phyloP scores from a whole-genome alignment of 2,113 vertebrate genomes.

The Potamarius usumacintae region DNA sequence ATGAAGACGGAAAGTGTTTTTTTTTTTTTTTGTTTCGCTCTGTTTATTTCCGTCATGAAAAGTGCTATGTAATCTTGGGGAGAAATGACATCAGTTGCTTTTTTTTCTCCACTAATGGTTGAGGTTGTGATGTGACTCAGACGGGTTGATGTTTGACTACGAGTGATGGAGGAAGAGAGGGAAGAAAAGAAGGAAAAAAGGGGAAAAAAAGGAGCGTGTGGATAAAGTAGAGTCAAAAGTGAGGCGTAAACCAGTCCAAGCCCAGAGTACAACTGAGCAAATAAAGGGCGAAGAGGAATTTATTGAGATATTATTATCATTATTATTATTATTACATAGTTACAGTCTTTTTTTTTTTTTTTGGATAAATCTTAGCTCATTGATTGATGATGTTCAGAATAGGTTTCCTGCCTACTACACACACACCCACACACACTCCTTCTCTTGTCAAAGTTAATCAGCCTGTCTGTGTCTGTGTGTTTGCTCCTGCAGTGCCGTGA shows the following conservation, averaged over 20 bases:
- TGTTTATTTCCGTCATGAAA: slow-evolving; percentile 4
- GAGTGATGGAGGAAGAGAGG: not conserved
- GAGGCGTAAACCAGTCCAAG: not conserved
- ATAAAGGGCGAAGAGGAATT: no score
- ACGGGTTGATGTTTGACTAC: not conserved
- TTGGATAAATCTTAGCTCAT: not conserved
- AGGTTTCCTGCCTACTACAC: not conserved
- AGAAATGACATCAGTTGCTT: slow-evolving; percentile 3
- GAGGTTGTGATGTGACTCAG: slow-evolving; percentile 8
- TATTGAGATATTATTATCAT: not conserved
- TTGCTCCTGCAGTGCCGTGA: slow-evolving; percentile 61
- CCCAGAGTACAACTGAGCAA: no score
- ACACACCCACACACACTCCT: not conserved
- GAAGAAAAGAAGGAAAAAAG: not conserved
- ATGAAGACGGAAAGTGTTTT: not conserved
- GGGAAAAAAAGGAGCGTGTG: not conserved
- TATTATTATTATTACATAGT: not conserved
- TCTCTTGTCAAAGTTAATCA: slow-evolving; percentile 31
- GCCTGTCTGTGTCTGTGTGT: slow-evolving; percentile 43
- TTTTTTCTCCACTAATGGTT: not conserved
- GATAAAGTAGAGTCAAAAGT: not conserved
- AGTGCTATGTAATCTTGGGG: not conserved
- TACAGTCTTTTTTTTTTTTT: not conserved
- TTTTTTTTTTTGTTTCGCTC: not conserved
- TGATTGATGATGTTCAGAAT: not conserved